phyloP scores from a whole-genome alignment of 2,888 invertebrate species.

The Thecocarcelia acutangulata region DNA sequence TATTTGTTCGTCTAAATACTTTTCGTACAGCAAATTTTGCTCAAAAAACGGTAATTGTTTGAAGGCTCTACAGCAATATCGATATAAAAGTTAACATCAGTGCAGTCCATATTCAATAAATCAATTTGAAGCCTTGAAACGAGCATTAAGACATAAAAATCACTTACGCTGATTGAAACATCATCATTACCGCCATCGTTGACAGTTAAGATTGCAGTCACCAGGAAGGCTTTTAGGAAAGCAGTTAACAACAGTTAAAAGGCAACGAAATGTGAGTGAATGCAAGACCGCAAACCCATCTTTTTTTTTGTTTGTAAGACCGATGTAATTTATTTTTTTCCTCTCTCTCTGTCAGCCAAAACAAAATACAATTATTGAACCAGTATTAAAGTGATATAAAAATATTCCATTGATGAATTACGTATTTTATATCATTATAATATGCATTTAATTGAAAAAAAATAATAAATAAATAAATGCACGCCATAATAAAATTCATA shows the following conservation, averaged over 20 bases:
- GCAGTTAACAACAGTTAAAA: background rate
- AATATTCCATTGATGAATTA: slow-evolving; percentile 59
- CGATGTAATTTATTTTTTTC: background rate
- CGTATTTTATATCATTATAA: slow-evolving; percentile 32
- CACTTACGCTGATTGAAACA: slow-evolving; percentile 21
- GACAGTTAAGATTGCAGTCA: slow-evolving; percentile 19
- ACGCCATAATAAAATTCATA: slow-evolving; percentile 15
- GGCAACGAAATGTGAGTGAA: slow-evolving; percentile 18
- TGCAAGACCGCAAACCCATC: slow-evolving; percentile 3
- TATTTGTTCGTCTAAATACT: too few species aligned
- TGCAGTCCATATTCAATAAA: too few species aligned
- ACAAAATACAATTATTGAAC: slow-evolving; percentile 27
- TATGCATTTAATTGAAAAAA: slow-evolving; percentile 58
- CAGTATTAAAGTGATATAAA: background rate
- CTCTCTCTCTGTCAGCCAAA: slow-evolving; percentile 1
- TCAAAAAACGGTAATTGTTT: too few species aligned
- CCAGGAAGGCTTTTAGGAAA: slow-evolving; percentile 28
- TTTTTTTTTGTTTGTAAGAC: too few species aligned
- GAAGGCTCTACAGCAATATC: too few species aligned
- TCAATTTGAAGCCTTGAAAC: slow-evolving; percentile 28
- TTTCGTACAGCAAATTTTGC: too few species aligned
- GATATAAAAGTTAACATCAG: too few species aligned
- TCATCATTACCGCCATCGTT: slow-evolving; percentile 20
- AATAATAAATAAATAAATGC: background rate
- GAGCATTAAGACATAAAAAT: slow-evolving; percentile 10